A percentile compares a stretch with the other conserved stretches of the same genome.
These are phyloP conservation scores for Sepiola atlantica DNA, from an alignment of 2,888 invertebrate genomes.

Conservation along the genomic window DNA sequence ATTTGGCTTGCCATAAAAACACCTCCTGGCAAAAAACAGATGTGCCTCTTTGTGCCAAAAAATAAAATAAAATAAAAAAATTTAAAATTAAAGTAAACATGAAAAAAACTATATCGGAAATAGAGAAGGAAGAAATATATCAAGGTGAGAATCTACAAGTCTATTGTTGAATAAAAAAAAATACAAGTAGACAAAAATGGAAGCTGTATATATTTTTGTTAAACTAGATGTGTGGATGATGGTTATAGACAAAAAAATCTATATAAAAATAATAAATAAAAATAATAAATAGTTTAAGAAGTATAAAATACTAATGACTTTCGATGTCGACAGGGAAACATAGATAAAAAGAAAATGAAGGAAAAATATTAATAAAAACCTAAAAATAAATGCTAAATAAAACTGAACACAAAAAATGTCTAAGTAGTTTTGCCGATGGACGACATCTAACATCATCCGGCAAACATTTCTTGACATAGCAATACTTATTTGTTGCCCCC, in stretches of 20 bases:
- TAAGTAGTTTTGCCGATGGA: neutral
- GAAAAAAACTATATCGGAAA: neutral
- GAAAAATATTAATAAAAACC: neutral
- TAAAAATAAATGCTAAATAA: neutral
- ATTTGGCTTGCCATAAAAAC: neutral
- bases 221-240: neutral
- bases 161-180: neutral
- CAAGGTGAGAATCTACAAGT: neutral
- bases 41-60: neutral
- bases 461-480: neutral
- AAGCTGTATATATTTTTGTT: neutral
- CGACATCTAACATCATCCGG: neutral
- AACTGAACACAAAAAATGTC: neutral
- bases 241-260: neutral
- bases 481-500: constrained; percentile 32
- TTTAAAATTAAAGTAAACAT: too few relatives aligned
- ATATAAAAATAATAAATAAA: neutral
- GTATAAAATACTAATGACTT: neutral
- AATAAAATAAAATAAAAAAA: neutral
- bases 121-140: neutral
- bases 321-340: neutral
- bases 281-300: neutral
- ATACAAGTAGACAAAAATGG: too few relatives aligned
- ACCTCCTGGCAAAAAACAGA: neutral
- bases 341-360: neutral